These are phyloP conservation scores for Myoxocephalus aenaeus DNA, from an alignment of 2,797 vertebrate genomes.

Conservation along the genomic window DNA sequence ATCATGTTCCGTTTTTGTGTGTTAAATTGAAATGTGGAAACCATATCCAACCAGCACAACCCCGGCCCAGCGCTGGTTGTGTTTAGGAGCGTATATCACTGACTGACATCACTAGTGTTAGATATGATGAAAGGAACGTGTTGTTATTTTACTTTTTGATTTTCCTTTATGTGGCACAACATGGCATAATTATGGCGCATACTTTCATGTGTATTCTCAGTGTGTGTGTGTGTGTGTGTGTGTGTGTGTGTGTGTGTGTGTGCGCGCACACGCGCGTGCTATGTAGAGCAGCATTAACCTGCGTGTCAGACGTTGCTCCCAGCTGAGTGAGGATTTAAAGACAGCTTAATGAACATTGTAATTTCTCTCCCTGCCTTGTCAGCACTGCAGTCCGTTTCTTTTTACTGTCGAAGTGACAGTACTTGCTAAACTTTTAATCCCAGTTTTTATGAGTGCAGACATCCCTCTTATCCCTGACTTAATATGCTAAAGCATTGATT, in stretches of 20 bases:
- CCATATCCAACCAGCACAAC: background rate
- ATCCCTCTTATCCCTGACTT: slow-evolving; percentile 49
- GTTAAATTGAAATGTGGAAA: no score
- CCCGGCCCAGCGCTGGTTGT: background rate
- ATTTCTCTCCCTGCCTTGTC: slow-evolving; percentile 64
- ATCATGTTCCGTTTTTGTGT: no score
- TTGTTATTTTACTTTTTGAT: background rate
- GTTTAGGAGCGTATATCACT: background rate
- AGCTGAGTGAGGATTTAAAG: slow-evolving; percentile 66
- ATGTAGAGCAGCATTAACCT: slow-evolving; percentile 48
- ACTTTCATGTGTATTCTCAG: background rate
- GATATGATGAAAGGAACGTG: background rate
- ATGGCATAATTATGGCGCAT: background rate
- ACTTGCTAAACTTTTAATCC: slow-evolving; percentile 70
- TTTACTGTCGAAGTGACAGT: slow-evolving; percentile 52
- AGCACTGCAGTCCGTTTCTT: slow-evolving; percentile 55
- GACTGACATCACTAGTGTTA: background rate
- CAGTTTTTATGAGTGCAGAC: slow-evolving; percentile 56
- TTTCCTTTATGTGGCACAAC: background rate
- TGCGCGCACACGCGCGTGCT: slow-evolving; percentile 8
- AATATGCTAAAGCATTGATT: slow-evolving; percentile 63
- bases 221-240: slow-evolving; percentile 1
- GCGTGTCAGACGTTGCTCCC: slow-evolving; percentile 62
- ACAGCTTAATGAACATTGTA: slow-evolving; percentile 67
- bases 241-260: slow-evolving; percentile 7